Conservation (phyloP, 2,797 vertebrate species). For the Phataginus tetradactyla region DNA sequence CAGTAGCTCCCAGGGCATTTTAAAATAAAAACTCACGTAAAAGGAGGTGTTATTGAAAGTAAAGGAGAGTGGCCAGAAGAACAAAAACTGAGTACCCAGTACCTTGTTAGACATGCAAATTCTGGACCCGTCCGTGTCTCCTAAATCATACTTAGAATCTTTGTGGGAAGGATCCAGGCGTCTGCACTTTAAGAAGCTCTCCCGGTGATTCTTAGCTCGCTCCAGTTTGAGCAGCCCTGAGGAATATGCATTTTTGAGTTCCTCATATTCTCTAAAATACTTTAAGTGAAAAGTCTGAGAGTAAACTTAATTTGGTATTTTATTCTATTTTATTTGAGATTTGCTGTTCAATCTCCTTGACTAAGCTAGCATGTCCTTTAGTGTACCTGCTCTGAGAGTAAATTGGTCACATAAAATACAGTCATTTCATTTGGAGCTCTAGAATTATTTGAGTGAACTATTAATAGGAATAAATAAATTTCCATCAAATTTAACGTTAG, state of each 20-base stretch:
- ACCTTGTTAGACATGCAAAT: neutral
- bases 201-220: neutral
- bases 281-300: neutral
- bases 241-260: neutral
- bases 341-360: neutral
- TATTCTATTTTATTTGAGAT: constrained; percentile 21
- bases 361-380: neutral
- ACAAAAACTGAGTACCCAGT: neutral
- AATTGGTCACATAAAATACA: neutral
- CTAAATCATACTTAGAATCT: neutral
- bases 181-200: neutral
- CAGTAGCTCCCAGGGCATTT: neutral
- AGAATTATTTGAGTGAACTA: neutral
- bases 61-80: neutral
- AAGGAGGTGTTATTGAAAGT: constrained; percentile 26
- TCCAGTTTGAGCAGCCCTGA: neutral
- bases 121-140: neutral
- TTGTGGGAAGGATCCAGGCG: neutral
- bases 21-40: constrained; percentile 27
- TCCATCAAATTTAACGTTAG: neutral
- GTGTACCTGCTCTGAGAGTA: neutral
- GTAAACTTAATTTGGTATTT: neutral
- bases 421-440: neutral
- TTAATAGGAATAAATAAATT: neutral
- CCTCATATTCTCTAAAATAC: neutral